These are phyloP conservation scores for Cherax quadricarinatus DNA, from an alignment of 1,140 invertebrate genomes.

Conservation along the genomic window DNA sequence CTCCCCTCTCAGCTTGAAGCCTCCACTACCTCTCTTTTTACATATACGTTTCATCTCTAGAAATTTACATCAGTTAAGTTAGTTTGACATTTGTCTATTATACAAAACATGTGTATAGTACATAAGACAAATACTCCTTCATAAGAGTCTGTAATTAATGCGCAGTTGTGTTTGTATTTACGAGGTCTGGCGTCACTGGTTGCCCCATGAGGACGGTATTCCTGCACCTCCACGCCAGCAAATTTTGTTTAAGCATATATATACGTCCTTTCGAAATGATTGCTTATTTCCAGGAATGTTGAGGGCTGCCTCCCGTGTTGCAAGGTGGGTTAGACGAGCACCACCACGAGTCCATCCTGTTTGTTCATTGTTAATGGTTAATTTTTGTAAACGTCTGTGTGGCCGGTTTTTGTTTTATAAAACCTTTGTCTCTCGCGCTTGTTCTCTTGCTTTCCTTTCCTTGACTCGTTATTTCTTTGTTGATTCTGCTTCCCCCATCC, in stretches of 20 bases:
- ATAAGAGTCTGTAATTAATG: background rate
- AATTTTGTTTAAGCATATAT: background rate
- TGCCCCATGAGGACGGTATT: background rate
- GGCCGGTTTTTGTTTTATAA: too few relatives aligned
- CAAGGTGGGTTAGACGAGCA: background rate
- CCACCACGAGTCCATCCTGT: background rate
- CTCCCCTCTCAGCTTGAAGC: too few relatives aligned
- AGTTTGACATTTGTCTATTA: background rate
- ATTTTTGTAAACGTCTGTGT: background rate
- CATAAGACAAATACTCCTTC: background rate
- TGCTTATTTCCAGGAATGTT: background rate
- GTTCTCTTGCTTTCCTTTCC: too few relatives aligned
- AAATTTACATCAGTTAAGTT: background rate
- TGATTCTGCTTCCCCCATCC: too few relatives aligned
- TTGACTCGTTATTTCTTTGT: too few relatives aligned
- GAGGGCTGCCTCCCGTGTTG: background rate
- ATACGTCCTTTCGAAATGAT: background rate
- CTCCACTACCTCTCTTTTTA: background rate
- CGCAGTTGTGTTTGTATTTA: background rate
- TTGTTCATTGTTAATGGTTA: background rate
- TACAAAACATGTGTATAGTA: background rate
- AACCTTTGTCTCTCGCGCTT: too few relatives aligned
- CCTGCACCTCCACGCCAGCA: background rate
- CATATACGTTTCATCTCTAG: background rate
- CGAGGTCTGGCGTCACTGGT: background rate